Evolutionary conservation across 2,113 vertebrate species (phyloP).

Genomic region (Psettodes erumei): DNA sequence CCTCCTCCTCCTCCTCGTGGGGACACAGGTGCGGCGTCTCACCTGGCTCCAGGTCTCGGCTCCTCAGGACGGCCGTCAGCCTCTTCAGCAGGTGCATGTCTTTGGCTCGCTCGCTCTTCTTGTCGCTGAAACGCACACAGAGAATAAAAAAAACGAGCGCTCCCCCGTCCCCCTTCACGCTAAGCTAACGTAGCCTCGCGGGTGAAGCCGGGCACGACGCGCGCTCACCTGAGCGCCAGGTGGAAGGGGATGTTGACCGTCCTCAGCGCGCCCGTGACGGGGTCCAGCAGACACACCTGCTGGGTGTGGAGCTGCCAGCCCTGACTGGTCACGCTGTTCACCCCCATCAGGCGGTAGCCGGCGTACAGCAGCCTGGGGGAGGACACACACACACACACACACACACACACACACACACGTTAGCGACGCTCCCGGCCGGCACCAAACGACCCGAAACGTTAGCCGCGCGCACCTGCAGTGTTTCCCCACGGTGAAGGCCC

Average conservation of each 20-base stretch:
- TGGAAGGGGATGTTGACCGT: slow-evolving; percentile 94
- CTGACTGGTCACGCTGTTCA: slow-evolving; percentile 98
- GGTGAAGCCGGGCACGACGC: too few relatives aligned
- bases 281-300: slow-evolving; percentile 96
- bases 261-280: slow-evolving; percentile 88
- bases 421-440: too few relatives aligned
- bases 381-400: background rate
- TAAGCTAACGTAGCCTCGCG: too few relatives aligned
- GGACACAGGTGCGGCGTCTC: background rate
- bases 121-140: slow-evolving; percentile 84
- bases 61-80: slow-evolving; percentile 86
- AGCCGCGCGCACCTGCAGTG: slow-evolving; percentile 98
- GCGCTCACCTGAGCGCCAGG: slow-evolving; percentile 96
- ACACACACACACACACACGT: background rate
- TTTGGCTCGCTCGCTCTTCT: slow-evolving; percentile 96
- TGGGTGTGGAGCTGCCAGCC: slow-evolving; percentile 96
- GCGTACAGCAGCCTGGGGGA: slow-evolving; percentile 90
- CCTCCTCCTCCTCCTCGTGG: background rate
- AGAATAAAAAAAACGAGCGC: too few relatives aligned
- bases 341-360: slow-evolving; percentile 97
- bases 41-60: slow-evolving; percentile 85
- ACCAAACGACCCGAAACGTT: too few relatives aligned
- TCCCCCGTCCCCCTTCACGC: too few relatives aligned
- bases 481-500: slow-evolving; percentile 97
- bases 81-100: slow-evolving; percentile 96